phyloP scores from a whole-genome alignment of 2,113 vertebrate species.

The Geococcyx californianus region DNA sequence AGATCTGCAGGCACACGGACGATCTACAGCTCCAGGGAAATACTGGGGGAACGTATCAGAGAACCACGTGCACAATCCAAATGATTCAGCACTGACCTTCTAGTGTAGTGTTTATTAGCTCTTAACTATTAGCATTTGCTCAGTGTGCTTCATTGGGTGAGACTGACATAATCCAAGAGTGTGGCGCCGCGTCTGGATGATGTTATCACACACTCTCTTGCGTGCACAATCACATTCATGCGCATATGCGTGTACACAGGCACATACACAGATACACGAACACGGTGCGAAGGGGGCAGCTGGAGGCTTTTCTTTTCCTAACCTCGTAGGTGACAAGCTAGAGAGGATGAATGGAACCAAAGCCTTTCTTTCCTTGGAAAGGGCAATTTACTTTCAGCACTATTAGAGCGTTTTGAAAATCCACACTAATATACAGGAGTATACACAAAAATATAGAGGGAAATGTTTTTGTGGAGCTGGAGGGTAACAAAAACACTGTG shows the following conservation, averaged over 20 bases:
- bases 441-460: background rate
- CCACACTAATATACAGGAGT: background rate
- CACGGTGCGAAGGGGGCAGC: background rate
- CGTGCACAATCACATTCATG: background rate
- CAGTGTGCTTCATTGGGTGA: slow-evolving; percentile 61
- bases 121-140: slow-evolving; percentile 70
- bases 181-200: slow-evolving; percentile 58
- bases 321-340: background rate
- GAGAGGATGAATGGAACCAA: background rate
- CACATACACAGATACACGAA: background rate
- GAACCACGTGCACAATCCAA: slow-evolving; percentile 52
- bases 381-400: background rate
- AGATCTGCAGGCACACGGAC: background rate
- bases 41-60: slow-evolving; percentile 22
- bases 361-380: background rate
- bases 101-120: slow-evolving; percentile 68
- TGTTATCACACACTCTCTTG: slow-evolving; percentile 53
- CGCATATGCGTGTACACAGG: accelerated
- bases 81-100: slow-evolving; percentile 57
- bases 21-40: background rate
- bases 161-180: slow-evolving; percentile 64
- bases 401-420: background rate
- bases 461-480: background rate
- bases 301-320: background rate
- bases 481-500: background rate